Evolutionary conservation across 1,140 invertebrate species (phyloP), one percentile per base, ranked within the genome.

Genomic region (Heterodera carotae): DNA sequence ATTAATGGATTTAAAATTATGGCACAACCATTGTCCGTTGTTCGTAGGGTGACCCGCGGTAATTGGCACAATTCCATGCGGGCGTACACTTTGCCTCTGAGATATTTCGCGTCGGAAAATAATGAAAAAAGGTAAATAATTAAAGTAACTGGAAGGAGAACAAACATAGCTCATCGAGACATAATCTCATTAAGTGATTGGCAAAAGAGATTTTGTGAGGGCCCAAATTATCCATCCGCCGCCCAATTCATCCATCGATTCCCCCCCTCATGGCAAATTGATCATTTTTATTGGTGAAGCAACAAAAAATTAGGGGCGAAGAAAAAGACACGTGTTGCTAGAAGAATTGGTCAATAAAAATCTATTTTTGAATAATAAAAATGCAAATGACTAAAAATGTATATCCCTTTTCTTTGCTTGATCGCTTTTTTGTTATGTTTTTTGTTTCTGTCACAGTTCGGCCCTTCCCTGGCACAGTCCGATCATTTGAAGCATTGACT

Each of bases 401-500:
- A 12, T 22, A 4, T 56, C 48, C 15, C 15, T 22, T 56, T 43
- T 43, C 39, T 12, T 43, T n/a, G n/a, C n/a, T n/a, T n/a, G n/a
- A n/a, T n/a, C n/a, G n/a, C n/a, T n/a, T n/a, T n/a, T n/a, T n/a
- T n/a, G n/a, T n/a, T n/a, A n/a, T 43, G 39, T 43, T 68, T 0
- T 67, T 12, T 34, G 5, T 7, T 2, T 33, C 59, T 22, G 34
- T 36, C 60, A 78, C 2, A 80, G 39, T 80, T 82, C 76, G n/a
- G 33, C 60, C 31, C 82, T 78, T 22, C 83, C 83, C 67, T 83
- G 80, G 36, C 82, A 83, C 18, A 83, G 39, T 31, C 82, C 82
- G 36, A 83, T 68, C 80, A 85, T 85, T 62, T 83, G 82, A 56
- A 83, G 73, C 83, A 83, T 83, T 12, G 53, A 53, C 60, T 83